Conservation (phyloP, 1,140 invertebrate species). For the Proales similis region DNA sequence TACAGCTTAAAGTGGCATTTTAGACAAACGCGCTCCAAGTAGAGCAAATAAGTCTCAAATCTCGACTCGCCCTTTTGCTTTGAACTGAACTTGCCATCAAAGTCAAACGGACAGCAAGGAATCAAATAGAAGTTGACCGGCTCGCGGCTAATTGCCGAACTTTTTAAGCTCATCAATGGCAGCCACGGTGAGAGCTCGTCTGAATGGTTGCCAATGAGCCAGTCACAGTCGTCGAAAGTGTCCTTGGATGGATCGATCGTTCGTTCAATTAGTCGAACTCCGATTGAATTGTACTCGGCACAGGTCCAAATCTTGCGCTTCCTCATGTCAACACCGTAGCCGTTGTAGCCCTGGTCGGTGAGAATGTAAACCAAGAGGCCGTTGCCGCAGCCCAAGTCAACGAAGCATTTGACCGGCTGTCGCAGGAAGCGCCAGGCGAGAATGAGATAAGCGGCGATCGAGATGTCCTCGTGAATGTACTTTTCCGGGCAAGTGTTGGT, state of each 20-base stretch:
- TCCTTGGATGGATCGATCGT: slow-evolving; percentile 29
- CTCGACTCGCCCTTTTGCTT: slow-evolving; percentile 56
- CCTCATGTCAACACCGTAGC: slow-evolving; percentile 79
- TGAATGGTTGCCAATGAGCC: slow-evolving; percentile 96
- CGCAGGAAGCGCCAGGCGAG: slow-evolving; percentile 46
- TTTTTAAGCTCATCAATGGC: slow-evolving; percentile 75
- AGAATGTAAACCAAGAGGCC: slow-evolving; percentile 84
- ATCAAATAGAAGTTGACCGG: slow-evolving; percentile 71
- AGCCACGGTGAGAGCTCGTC: slow-evolving; percentile 97
- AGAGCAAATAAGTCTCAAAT: slow-evolving; percentile 68
- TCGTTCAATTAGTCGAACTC: background rate
- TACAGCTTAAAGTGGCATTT: slow-evolving; percentile 68
- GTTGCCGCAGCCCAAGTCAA: slow-evolving; percentile 93
- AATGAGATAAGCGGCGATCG: slow-evolving; percentile 83
- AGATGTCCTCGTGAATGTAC: slow-evolving; percentile 91
- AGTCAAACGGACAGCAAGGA: slow-evolving; percentile 87
- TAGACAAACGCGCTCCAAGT: slow-evolving; percentile 63
- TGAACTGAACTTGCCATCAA: slow-evolving; percentile 67
- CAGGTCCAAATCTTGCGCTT: slow-evolving; percentile 74
- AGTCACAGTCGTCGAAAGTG: slow-evolving; percentile 61
- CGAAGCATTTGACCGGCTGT: slow-evolving; percentile 62
- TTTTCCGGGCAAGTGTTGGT: slow-evolving; percentile 78
- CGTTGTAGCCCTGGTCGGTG: slow-evolving; percentile 68
- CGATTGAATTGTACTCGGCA: background rate
- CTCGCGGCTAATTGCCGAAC: background rate